These are phyloP conservation scores for Diogma glabrata DNA, from an alignment of 2,888 invertebrate species.

Conservation along the genomic window DNA sequence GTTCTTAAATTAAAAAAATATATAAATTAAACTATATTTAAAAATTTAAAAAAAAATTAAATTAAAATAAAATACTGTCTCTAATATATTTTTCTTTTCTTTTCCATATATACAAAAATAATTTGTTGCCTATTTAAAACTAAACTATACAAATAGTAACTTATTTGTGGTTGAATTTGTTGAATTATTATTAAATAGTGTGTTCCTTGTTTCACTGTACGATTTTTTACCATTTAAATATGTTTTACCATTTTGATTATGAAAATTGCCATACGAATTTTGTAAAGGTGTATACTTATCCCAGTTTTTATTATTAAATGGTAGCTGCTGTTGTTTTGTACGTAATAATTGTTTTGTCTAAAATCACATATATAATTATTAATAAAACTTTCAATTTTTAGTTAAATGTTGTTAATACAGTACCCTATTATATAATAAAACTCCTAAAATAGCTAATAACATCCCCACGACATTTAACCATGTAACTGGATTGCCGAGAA, in stretches of 20 bases:
- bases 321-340: slow-evolving; percentile 42
- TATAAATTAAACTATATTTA: too few species aligned
- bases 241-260: slow-evolving; percentile 12
- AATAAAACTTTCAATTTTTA: not conserved
- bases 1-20: too few species aligned
- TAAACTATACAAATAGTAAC: slow-evolving; percentile 31
- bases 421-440: slow-evolving; percentile 81
- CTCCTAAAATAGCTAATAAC: slow-evolving; percentile 80
- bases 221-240: slow-evolving; percentile 20
- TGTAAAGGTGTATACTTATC: slow-evolving; percentile 32
- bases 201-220: slow-evolving; percentile 25
- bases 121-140: too few species aligned
- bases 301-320: slow-evolving; percentile 37
- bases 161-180: slow-evolving; percentile 28
- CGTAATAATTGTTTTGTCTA: slow-evolving; percentile 61
- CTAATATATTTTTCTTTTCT: too few species aligned
- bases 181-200: slow-evolving; percentile 29
- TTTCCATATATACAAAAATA: too few species aligned
- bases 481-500: slow-evolving; percentile 86
- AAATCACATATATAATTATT: slow-evolving; percentile 29
- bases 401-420: not conserved
- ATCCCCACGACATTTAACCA: slow-evolving; percentile 78
- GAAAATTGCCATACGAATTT: slow-evolving; percentile 16
- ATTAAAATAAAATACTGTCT: too few species aligned
- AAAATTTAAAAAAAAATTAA: too few species aligned